A percentile compares a stretch with the other conserved stretches of the same genome.
These are phyloP conservation scores for Druon quercuslanigerum DNA, from an alignment of 1,140 invertebrate species.

Conservation along the genomic window DNA sequence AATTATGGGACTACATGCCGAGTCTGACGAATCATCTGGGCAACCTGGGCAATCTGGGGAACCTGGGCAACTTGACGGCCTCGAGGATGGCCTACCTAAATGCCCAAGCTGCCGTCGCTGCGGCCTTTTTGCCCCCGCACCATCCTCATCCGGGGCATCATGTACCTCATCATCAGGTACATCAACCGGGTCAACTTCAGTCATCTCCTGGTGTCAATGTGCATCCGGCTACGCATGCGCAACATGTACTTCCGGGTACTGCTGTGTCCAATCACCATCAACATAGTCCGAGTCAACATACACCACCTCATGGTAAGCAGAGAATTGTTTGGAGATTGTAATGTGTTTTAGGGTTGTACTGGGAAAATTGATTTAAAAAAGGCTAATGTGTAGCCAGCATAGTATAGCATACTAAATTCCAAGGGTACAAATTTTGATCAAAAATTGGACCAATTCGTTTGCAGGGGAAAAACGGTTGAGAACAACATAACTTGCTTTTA, in stretches of 20 bases:
- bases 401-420: too few species aligned
- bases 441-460: too few species aligned
- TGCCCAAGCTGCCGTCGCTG: conserved; percentile 90
- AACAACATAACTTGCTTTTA: too few species aligned
- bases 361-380: too few species aligned
- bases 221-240: conserved; percentile 71
- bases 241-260: conserved; percentile 70
- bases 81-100: conserved; percentile 90
- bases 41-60: conserved; percentile 67
- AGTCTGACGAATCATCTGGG: conserved; percentile 71
- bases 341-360: too few species aligned
- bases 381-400: too few species aligned
- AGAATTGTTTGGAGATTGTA: too few species aligned
- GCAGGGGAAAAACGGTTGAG: too few species aligned
- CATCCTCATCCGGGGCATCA: conserved; percentile 74
- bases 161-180: conserved; percentile 73
- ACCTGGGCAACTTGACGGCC: conserved; percentile 77
- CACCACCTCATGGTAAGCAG: conserved; percentile 70
- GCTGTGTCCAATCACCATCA: conserved; percentile 71
- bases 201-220: conserved; percentile 69
- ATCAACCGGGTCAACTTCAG: conserved; percentile 69
- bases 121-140: conserved; percentile 86
- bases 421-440: too few species aligned
- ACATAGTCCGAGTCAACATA: conserved; percentile 70
- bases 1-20: conserved; percentile 75